Base-by-base conservation (phyloP, 2,113 vertebrate species). In the Python bivittatus region DNA sequence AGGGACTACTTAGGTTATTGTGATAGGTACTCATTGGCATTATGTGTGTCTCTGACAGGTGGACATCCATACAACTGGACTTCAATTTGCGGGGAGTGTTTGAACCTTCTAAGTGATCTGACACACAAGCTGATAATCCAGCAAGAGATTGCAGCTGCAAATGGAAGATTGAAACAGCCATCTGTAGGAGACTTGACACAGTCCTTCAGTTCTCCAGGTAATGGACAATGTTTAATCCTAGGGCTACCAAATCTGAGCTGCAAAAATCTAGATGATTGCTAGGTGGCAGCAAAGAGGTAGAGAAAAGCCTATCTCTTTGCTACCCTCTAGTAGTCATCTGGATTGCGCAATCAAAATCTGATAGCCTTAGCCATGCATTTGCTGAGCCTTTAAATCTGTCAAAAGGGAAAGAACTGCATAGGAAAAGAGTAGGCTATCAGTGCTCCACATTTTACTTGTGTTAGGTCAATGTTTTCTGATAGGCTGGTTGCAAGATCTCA, bases 61-160 rank as follows among this genome's bases (percentile, higher is more conserved):
- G 99, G 99, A 42, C 99, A 99, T 95, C 98, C 99, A 1, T 98
- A 99, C 94, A 99, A 98, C 94, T 99, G 99, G 99, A 98, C 98
- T 42, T 98, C 98, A 0, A 98, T 99, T 96, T 99, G 98, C 88
- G 97, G 96, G 90, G 99, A 99, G 95, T 99, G 99, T 94, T 95
- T 99, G 96, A 98, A 95, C 92, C 97, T 99, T 92, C 95, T 99
- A 90, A 97, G 95, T 57, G 98, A 98, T 93, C 97, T 99, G 95
- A 99, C 99, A 42, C 98, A 98, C 94, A 98, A 98, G 92, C 97
- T 99, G 61, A 94, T 99, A 1, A 87, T 96, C 27, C 98, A 99
- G 93, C 99, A 99, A 84, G 99, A 99, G 93, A 98, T 97, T 15
- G 98, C 99, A 85, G 98, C 99, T 86, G 98, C 98, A 29, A 99